phyloP scores from a whole-genome alignment of 2,113 vertebrate genomes.

The Mobula birostris region DNA sequence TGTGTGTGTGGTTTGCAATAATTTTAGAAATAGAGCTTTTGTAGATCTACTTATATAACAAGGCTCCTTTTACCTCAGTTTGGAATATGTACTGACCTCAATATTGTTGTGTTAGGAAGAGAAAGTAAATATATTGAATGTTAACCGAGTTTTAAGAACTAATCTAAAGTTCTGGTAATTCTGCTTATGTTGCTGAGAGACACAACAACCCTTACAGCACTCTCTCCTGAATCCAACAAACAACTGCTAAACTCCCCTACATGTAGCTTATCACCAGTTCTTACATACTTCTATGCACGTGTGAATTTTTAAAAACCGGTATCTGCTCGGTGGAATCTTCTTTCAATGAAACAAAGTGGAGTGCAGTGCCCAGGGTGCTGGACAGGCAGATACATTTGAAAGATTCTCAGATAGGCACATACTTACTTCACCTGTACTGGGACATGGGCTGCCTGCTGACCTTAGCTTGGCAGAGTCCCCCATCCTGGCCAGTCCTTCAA shows the following conservation, averaged over 20 bases:
- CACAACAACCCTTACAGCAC: not conserved
- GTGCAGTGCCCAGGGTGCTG: too few relatives aligned
- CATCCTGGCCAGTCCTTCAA: too few relatives aligned
- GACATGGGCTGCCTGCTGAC: too few relatives aligned
- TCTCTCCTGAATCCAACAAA: not conserved
- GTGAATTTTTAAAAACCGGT: not conserved
- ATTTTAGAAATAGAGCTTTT: slow-evolving; percentile 11
- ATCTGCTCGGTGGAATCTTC: not conserved
- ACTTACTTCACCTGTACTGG: too few relatives aligned
- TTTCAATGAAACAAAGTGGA: not conserved
- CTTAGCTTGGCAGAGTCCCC: not conserved
- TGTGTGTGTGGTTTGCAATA: slow-evolving; percentile 11
- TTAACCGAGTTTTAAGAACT: slow-evolving; percentile 1
- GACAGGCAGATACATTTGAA: too few relatives aligned
- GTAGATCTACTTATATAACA: not conserved
- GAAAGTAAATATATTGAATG: not conserved
- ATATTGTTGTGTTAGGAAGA: not conserved
- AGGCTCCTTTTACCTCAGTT: slow-evolving; percentile 20
- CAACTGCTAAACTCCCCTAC: not conserved
- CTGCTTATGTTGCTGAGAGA: not conserved
- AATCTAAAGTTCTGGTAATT: not conserved
- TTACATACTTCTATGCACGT: not conserved
- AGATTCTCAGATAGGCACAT: too few relatives aligned
- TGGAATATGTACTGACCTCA: slow-evolving; percentile 20
- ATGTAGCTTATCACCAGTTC: not conserved